A percentile compares a stretch with the other conserved stretches of the same genome.
These are phyloP conservation scores for Trachops cirrhosus DNA, from an alignment of 2,797 vertebrate genomes.

Conservation along the genomic window DNA sequence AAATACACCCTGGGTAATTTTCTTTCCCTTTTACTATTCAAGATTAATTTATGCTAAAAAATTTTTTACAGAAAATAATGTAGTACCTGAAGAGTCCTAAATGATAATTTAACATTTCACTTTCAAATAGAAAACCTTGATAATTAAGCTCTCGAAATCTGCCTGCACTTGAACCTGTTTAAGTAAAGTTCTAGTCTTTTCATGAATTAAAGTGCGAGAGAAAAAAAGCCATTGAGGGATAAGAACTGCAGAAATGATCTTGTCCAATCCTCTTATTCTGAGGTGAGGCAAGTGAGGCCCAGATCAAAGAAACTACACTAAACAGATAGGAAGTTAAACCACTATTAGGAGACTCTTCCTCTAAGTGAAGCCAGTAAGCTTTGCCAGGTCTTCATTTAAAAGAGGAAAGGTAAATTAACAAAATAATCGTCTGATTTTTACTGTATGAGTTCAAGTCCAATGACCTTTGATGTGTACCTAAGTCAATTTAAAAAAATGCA, in stretches of 20 bases:
- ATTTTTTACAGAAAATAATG: slow-evolving; percentile 12
- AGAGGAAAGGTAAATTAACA: background rate
- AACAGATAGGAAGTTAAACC: background rate
- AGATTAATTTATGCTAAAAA: slow-evolving; percentile 7
- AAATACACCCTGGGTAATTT: background rate
- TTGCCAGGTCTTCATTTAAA: background rate
- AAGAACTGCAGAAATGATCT: background rate
- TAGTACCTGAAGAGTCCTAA: background rate
- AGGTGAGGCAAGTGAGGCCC: background rate
- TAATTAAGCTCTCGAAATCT: slow-evolving; percentile 46
- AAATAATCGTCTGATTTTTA: background rate
- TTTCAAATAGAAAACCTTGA: slow-evolving; percentile 40
- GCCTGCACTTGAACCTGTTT: slow-evolving; percentile 17
- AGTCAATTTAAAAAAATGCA: background rate
- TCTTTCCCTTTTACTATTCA: background rate
- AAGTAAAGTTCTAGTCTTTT: slow-evolving; percentile 18
- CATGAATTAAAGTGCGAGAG: background rate
- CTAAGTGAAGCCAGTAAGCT: background rate
- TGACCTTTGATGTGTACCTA: background rate
- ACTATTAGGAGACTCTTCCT: background rate
- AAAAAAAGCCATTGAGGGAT: background rate
- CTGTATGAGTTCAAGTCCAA: background rate
- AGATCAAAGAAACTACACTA: background rate
- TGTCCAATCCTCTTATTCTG: background rate
- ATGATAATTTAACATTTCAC: slow-evolving; percentile 4